Evolutionary conservation across 2,888 invertebrate genomes (phyloP), one percentile per base, ranked within the genome.

Genomic region (Eubasilissa splendida): DNA sequence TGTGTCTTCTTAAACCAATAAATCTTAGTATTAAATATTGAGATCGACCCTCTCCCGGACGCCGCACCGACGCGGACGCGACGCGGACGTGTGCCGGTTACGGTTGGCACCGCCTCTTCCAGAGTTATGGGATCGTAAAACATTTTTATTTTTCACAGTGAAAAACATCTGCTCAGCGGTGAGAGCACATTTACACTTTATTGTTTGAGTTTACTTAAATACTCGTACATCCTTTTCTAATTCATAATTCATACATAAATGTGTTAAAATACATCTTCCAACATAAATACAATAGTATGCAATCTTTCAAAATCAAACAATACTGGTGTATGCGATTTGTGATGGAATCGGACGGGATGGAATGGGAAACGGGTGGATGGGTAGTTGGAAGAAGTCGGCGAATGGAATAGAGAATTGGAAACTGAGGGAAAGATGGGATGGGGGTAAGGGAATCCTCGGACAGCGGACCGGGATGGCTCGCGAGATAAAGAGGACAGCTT

Each of bases 121-220:
- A n/a, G 68, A 11, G 50, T 68, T 68, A 68, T 68, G 14, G 42
- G 68, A 68, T 68, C 52, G 68, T 68, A 68, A 68, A 68, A 33
- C 52, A 52, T 68, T 68, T 68, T 68, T 68, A 68, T 68, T 68
- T 58, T 68, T 50, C 50, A 52, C 42, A 50, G 14, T 50, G 50
- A 63, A 68, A 68, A 68, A 33, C 50, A 9, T 50, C 68, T n/a
- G 58, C 2, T 14, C 33, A 68, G 68, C 50, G 14, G 68, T 50
- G 68, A 42, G 52, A 52, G 50, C 68, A 68, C 68, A 68, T 68
- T 68, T 50, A n/a, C 52, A n/a, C 8, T 68, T 68, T 68, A 68
- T 68, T 42, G 68, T 68, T 50, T 5, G 14, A 14, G 68, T 68
- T 8, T 63, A 31, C 33, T 63, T 33, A 12, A 31, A 9, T 31